Evolutionary conservation across 2,797 vertebrate species (phyloP), one percentile per base, ranked within the genome.

Genomic region (Petrocephalus sullivani): DNA sequence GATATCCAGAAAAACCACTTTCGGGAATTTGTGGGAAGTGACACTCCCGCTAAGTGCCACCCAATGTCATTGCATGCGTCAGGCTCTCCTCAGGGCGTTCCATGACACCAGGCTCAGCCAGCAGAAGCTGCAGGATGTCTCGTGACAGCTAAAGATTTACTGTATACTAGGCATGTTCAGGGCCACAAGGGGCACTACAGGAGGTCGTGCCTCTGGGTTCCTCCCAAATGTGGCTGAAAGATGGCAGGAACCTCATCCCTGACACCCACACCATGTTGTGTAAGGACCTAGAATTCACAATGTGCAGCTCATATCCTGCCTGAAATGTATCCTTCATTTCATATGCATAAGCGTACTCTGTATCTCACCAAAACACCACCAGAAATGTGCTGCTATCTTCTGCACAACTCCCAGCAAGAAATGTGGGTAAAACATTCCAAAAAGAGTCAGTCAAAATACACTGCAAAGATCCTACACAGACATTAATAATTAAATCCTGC

Each of bases 401-500:
- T 71, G 54, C 56, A 57, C 60, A 67, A 67, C 21, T 46, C 60
- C 60, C 81, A 21, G 49, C 81, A 21, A 21, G 21, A 53, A 53
- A 49, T 53, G 16, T 21, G 61, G 46, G 3, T 6, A 83, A 88
- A 83, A 83, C 14, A 81, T 14, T 37, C 1, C 37, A 23, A 88
- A 88, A 84, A 87, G 33, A 23, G 28, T 71, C 61, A 57, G 49
- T 71, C 60, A 56, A 88, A 53, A 71, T 85, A 23, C 58, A 64
- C 83, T 75, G 85, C 21, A 67, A 87, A 81, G 60, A 60, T 54
- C 78, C 88, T 61, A 87, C 88, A 67, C 75, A 84, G 56, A 87
- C 49, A 84, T 83, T 85, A 71, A 84, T 87, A 64, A 87, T n/a
- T 67, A 7, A 61, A 67, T 84, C 46, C 60, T 84, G 49, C 57